These are phyloP conservation scores for Gopherus flavomarginatus DNA, from an alignment of 2,113 vertebrate species.

Conservation along the genomic window DNA sequence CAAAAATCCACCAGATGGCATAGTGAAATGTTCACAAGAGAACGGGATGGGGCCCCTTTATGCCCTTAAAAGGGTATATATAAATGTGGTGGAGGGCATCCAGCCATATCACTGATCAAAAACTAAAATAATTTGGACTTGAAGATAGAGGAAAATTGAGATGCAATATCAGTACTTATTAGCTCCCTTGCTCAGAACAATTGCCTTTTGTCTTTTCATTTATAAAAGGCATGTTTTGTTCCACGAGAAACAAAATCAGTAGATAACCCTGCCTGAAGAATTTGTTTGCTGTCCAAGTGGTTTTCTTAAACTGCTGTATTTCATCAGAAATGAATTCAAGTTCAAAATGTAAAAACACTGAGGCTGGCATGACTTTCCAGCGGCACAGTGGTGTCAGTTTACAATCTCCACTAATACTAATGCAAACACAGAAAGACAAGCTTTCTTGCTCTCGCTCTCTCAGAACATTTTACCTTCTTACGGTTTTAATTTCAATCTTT, in stretches of 20 bases:
- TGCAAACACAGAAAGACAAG: not conserved
- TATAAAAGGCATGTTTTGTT: not conserved
- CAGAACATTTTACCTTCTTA: not conserved
- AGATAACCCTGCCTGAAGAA: not conserved
- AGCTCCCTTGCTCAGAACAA: not conserved
- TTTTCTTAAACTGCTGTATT: not conserved
- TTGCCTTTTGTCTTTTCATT: rapidly evolving
- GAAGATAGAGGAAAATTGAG: not conserved
- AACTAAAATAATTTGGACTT: not conserved
- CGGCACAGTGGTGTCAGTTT: not conserved
- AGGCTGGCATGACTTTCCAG: not conserved
- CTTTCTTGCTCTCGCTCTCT: not conserved
- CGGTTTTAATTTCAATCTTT: not conserved
- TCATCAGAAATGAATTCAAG: not conserved
- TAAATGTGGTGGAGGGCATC: conserved; percentile 5
- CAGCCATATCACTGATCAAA: not conserved
- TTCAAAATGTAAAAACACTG: not conserved
- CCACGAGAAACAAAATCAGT: not conserved
- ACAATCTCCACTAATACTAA: not conserved
- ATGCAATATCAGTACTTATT: not conserved
- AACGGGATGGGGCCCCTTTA: not conserved
- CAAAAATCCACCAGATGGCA: conserved; percentile 72
- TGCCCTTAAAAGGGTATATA: not conserved
- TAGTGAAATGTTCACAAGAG: not conserved
- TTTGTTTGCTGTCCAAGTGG: not conserved